These are phyloP conservation scores for Hyaena hyaena DNA, from an alignment of 2,113 vertebrate genomes.

Conservation along the genomic window DNA sequence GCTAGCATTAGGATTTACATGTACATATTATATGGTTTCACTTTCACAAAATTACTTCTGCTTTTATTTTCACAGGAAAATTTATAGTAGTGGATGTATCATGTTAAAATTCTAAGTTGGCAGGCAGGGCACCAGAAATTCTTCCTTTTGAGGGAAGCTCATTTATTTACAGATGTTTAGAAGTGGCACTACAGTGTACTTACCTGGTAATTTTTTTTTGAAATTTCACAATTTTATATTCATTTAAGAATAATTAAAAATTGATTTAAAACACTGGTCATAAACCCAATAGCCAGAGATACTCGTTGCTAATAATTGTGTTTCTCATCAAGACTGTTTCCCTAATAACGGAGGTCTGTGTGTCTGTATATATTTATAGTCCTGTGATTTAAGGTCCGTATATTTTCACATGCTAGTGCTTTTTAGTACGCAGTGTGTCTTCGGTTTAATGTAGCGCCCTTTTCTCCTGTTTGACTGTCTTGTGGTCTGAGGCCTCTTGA, in stretches of 20 bases:
- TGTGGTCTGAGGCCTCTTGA: background rate
- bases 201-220: background rate
- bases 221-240: background rate
- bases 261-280: background rate
- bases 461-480: background rate
- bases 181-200: background rate
- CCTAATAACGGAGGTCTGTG: background rate
- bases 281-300: background rate
- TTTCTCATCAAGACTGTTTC: background rate
- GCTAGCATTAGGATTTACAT: background rate
- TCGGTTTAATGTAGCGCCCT: background rate
- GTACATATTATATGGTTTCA: background rate
- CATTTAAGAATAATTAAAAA: conserved; percentile 24
- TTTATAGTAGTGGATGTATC: background rate
- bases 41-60: conserved; percentile 42
- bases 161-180: background rate
- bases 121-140: background rate
- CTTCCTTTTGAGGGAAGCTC: background rate
- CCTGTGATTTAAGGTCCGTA: background rate
- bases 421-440: background rate
- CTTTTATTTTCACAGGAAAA: background rate
- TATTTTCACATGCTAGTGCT: background rate
- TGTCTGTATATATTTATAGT: background rate
- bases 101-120: background rate
- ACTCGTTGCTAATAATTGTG: background rate